Evolutionary conservation across 2,113 vertebrate genomes (phyloP).

Genomic region (Arvicanthis niloticus): DNA sequence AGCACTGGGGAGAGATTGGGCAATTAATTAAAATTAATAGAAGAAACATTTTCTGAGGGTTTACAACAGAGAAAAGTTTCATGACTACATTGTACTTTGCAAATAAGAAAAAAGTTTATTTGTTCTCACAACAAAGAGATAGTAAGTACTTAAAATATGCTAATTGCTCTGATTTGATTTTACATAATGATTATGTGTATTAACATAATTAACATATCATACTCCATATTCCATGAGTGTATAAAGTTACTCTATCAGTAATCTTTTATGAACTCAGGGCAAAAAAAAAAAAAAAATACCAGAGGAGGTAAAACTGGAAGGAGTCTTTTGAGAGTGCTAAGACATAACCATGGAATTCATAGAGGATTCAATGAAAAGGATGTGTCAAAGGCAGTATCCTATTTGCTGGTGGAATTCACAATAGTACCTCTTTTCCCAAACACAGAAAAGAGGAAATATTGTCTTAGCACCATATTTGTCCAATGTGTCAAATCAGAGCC

Average conservation of each 20-base stretch:
- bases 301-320: neutral
- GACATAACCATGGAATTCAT: neutral
- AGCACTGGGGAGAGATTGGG: neutral
- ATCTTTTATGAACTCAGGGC: neutral
- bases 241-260: neutral
- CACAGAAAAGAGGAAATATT: neutral
- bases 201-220: neutral
- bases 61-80: neutral
- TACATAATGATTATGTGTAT: neutral
- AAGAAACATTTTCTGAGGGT: neutral
- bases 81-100: neutral
- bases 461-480: neutral
- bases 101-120: neutral
- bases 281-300: neutral
- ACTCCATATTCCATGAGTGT: neutral
- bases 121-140: neutral
- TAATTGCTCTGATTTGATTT: neutral
- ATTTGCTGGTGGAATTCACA: neutral
- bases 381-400: neutral
- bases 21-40: neutral
- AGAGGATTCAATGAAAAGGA: neutral
- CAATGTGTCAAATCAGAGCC: neutral
- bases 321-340: neutral
- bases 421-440: neutral
- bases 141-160: neutral